phyloP scores from a whole-genome alignment of 2,797 vertebrate species.

The Diplodus sargus region DNA sequence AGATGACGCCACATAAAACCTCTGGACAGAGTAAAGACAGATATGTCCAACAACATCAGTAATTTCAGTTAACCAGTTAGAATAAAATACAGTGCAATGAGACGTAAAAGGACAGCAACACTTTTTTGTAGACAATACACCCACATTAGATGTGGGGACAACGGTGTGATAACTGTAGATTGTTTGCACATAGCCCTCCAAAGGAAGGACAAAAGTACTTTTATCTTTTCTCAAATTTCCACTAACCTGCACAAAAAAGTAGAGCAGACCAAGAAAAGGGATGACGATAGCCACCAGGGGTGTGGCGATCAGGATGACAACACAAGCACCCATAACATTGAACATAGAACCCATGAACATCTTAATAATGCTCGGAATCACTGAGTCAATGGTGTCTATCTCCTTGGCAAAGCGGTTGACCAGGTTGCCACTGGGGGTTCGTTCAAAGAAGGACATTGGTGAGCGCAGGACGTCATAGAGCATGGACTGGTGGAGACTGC shows the following conservation, averaged over 20 bases:
- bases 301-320: slow-evolving; percentile 91
- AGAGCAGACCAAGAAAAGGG: slow-evolving; percentile 91
- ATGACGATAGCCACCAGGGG: slow-evolving; percentile 90
- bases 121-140: background rate
- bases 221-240: background rate
- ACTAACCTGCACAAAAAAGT: slow-evolving; percentile 95
- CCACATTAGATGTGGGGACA: background rate
- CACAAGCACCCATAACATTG: slow-evolving; percentile 89
- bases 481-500: slow-evolving; percentile 89
- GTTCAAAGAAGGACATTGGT: slow-evolving; percentile 95
- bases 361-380: slow-evolving; percentile 93
- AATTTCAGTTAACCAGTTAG: background rate
- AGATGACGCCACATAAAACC: slow-evolving; percentile 95
- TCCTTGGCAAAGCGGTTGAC: slow-evolving; percentile 98
- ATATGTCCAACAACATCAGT: background rate
- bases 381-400: slow-evolving; percentile 93
- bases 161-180: background rate
- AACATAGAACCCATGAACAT: slow-evolving; percentile 97
- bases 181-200: background rate
- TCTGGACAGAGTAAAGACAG: slow-evolving; percentile 76
- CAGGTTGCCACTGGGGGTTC: slow-evolving; percentile 95
- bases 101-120: background rate
- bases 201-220: background rate
- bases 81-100: background rate
- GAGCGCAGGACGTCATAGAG: slow-evolving; percentile 91